Conservation (phyloP, 2,888 invertebrate genomes). For the Brachynemurus nebulosus region DNA sequence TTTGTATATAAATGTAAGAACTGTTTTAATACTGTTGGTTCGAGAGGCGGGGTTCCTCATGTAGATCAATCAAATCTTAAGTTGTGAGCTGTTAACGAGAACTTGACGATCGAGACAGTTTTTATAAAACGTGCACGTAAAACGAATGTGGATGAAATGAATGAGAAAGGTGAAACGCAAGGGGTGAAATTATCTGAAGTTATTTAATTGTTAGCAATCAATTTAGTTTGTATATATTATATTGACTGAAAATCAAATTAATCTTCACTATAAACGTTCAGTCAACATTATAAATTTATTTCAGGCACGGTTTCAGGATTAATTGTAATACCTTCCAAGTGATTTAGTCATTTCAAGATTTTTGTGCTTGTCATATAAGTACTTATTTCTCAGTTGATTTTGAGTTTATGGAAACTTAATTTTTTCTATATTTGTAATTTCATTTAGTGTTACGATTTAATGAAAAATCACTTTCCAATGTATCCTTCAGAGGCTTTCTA, state of each 20-base stretch:
- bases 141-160: not conserved
- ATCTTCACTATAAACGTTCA: slow-evolving; percentile 1
- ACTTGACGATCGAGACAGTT: slow-evolving; percentile 4
- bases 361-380: too few relatives aligned
- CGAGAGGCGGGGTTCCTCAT: slow-evolving; percentile 4
- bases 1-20: too few relatives aligned
- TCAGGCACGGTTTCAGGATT: too few relatives aligned
- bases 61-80: slow-evolving; percentile 9
- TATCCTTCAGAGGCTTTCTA: too few relatives aligned
- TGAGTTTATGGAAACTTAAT: too few relatives aligned
- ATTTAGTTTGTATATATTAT: not conserved
- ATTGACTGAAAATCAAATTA: slow-evolving; percentile 1
- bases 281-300: slow-evolving; percentile 2
- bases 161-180: not conserved
- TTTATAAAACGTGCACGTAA: not conserved
- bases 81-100: slow-evolving; percentile 9
- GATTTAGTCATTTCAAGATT: too few relatives aligned
- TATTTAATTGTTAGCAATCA: slow-evolving; percentile 1
- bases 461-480: too few relatives aligned
- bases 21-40: too few relatives aligned
- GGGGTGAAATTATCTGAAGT: not conserved
- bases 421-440: too few relatives aligned
- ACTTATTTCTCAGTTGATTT: too few relatives aligned
- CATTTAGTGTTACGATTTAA: too few relatives aligned
- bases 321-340: too few relatives aligned